Evolutionary conservation across 2,888 invertebrate genomes (phyloP), one percentile per base, ranked within the genome.

Genomic region (Drosophila niveifrons): DNA sequence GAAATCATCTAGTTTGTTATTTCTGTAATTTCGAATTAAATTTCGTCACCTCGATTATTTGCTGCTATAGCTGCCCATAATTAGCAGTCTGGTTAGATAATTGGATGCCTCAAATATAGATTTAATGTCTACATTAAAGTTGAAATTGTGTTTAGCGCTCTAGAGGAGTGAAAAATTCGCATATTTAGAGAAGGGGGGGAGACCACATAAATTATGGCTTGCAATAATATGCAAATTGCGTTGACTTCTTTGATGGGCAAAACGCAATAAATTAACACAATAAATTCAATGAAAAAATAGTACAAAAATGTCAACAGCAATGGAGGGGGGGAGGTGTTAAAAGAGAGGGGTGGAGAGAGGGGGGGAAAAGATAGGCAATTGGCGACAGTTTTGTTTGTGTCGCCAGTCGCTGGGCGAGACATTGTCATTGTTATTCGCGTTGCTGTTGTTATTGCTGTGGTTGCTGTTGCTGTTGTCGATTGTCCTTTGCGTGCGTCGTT

Each of bases 251-350:
- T 61, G 55, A 66, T 65, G 72, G 57, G 29, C 63, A 48, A 63
- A 51, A 85, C 82, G 80, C 82, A 82, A 91, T 90, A 90, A 89
- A 91, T 91, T 82, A 90, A 86, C 77, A 78, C 85, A 86, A 89
- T 90, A 90, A 90, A 91, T 89, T 88, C 66, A 66, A 39, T 39
- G 64, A 43, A 57, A 58, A 51, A 52, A 46, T 39, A 46, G 11
- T 43, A 52, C 58, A 64, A 58, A 71, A 64, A 47, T 58, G 48
- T 50, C 46, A 65, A 52, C 46, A 34, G 43, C 56, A 34, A 8
- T 46, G 39, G 34, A 31, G 4, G n/a, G n/a, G 1, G 28, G 9
- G 9, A 9, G 0, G 29, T 0, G 23, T 10, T 1, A 2, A 51
- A 1, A 15, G 28, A 1, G 2, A 10, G 3, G 8, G 8, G 34